Base-by-base conservation (phyloP, 2,113 vertebrate genomes). In the Mobula birostris region DNA sequence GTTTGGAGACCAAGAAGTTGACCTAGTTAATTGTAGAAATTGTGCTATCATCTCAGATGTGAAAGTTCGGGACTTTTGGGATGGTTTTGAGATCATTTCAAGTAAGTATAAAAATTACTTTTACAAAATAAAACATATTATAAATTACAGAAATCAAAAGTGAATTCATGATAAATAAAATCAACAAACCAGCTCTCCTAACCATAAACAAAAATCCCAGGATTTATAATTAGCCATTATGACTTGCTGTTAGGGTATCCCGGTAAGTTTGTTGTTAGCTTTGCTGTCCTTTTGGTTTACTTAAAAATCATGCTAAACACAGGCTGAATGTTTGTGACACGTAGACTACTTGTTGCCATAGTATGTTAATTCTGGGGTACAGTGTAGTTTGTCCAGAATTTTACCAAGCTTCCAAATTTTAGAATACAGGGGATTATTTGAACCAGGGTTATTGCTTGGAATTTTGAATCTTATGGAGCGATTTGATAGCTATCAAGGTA, bases 51-150 rank as follows among this genome's bases (percentile, higher is more conserved):
- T 99, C 96, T 99, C 98, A 79, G 99, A 99, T 94, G 98, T 99
- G 95, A 99, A 99, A 97, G 98, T 99, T 95, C 97, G 99, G 94
- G 99, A 99, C 95, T 99, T 99, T 97, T 99, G 98, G 98, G 99
- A 99, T 96, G 99, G 99, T 95, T 99, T 99, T 95, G 97, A 99
- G 96, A 97, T 98, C 95, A 98, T 99, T 97, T 97, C 97, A 95
- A 99, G 99, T 99, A 95, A 98, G 98, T 97, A 94, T 36, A 87
- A 5, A 36, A 70, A 48, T 74, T 76, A 72, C 40, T 56, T 93
- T 74, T 29, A 7, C 63, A 68, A 27, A 74, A 24, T 9, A 29
- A 74, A 7, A 48, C 48, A 74, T 82, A 7, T 82, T 17, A 19
- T 17, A 40, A 82, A 82, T 48, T 48, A 48, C 48, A 21, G 58